phyloP scores from a whole-genome alignment of 2,888 invertebrate species.

The Melanophora roralis region DNA sequence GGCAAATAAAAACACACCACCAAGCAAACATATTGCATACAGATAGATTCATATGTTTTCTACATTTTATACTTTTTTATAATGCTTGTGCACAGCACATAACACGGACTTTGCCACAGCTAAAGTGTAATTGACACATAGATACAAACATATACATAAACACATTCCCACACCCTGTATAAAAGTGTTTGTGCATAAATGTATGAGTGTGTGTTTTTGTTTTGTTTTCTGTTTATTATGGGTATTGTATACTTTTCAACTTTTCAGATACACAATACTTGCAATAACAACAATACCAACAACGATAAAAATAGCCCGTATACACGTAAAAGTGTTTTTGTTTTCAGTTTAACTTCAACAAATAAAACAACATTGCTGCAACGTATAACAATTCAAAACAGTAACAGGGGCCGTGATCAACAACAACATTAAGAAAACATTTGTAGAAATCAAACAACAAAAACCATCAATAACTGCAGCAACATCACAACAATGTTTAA shows the following conservation, averaged over 20 bases:
- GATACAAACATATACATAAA: slow-evolving; percentile 32
- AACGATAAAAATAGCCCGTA: slow-evolving; percentile 41
- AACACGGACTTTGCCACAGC: slow-evolving; percentile 24
- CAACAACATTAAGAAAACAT: slow-evolving; percentile 20
- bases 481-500: slow-evolving; percentile 15
- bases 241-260: slow-evolving; percentile 46
- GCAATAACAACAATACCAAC: slow-evolving; percentile 14
- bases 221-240: slow-evolving; percentile 37
- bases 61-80: slow-evolving; percentile 47
- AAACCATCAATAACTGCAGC: slow-evolving; percentile 7
- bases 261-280: slow-evolving; percentile 46
- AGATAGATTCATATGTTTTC: slow-evolving; percentile 12
- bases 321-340: slow-evolving; percentile 38
- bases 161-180: neutral
- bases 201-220: slow-evolving; percentile 22
- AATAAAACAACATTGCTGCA: slow-evolving; percentile 10
- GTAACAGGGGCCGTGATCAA: neutral
- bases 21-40: neutral
- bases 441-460: slow-evolving; percentile 7
- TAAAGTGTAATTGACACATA: slow-evolving; percentile 55
- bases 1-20: slow-evolving; percentile 16
- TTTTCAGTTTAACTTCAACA: slow-evolving; percentile 30
- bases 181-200: neutral
- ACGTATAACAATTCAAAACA: neutral
- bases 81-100: slow-evolving; percentile 36